Evolutionary conservation across 2,113 vertebrate genomes (phyloP).

Genomic region (Zeus faber): DNA sequence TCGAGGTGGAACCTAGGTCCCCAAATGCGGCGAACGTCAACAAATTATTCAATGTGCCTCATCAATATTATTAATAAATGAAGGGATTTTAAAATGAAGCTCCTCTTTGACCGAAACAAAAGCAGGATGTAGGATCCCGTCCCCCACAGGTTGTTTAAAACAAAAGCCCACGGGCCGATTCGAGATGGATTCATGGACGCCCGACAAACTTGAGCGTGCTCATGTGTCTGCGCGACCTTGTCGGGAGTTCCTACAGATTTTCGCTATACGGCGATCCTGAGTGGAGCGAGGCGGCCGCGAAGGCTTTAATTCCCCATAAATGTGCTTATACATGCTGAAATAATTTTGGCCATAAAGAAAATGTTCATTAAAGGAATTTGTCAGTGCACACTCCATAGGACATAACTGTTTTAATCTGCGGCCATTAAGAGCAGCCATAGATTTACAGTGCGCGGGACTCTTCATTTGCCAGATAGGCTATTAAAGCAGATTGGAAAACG

Average conservation of each 20-base stretch:
- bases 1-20: background rate
- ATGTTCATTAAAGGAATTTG: conserved; percentile 79
- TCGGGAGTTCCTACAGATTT: too few species aligned
- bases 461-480: conserved; percentile 76
- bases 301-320: conserved; percentile 48
- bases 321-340: conserved; percentile 66
- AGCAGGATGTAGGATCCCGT: too few species aligned
- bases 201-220: too few species aligned
- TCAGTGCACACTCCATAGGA: conserved; percentile 72
- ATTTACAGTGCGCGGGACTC: conserved; percentile 73
- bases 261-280: conserved; percentile 24
- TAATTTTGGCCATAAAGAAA: conserved; percentile 73
- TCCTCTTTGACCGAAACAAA: too few species aligned
- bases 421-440: conserved; percentile 70
- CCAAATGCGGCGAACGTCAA: background rate
- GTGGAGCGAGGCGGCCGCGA: conserved; percentile 33
- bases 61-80: too few species aligned
- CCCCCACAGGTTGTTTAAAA: too few species aligned
- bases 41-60: background rate
- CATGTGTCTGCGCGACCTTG: conserved; percentile 59
- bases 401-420: conserved; percentile 77
- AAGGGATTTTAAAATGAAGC: too few species aligned
- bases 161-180: too few species aligned
- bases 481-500: conserved; percentile 74
- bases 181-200: too few species aligned